phyloP scores from a whole-genome alignment of 2,113 vertebrate species.

The Pseudorhombus dupliciocellatus region DNA sequence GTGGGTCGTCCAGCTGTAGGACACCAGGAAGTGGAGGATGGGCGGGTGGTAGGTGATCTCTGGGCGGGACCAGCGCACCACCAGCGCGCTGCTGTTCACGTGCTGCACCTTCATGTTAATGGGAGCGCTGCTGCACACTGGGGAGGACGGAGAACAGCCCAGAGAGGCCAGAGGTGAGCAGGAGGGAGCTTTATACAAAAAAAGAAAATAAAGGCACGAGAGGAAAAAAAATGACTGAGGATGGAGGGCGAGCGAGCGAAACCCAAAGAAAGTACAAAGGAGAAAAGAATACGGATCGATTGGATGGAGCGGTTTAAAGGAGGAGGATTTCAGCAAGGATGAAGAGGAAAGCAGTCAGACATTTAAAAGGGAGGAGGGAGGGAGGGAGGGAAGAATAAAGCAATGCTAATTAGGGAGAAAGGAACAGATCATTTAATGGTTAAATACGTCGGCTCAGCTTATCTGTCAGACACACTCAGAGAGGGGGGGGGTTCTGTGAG shows the following conservation, averaged over 20 bases:
- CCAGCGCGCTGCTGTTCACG: constrained; percentile 88
- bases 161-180: background rate
- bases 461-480: constrained; percentile 25
- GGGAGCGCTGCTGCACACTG: constrained; percentile 95
- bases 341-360: background rate
- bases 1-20: constrained; percentile 97
- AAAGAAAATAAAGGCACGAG: background rate
- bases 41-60: constrained; percentile 93
- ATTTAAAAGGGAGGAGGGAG: background rate
- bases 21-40: constrained; percentile 95
- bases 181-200: background rate
- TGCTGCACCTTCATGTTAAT: constrained; percentile 97
- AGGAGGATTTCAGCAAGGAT: background rate
- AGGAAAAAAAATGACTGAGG: background rate
- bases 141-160: background rate
- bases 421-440: constrained; percentile 12
- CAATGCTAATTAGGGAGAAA: constrained; percentile 5
- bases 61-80: constrained; percentile 93
- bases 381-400: background rate
- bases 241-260: no score
- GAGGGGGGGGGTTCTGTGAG: background rate
- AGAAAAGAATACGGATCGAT: background rate
- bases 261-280: no score
- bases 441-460: constrained; percentile 17
- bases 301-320: background rate